Evolutionary conservation across 92 coral and sea anemone genomes (phyloP).

Genomic region (Actinostola sp.): DNA sequence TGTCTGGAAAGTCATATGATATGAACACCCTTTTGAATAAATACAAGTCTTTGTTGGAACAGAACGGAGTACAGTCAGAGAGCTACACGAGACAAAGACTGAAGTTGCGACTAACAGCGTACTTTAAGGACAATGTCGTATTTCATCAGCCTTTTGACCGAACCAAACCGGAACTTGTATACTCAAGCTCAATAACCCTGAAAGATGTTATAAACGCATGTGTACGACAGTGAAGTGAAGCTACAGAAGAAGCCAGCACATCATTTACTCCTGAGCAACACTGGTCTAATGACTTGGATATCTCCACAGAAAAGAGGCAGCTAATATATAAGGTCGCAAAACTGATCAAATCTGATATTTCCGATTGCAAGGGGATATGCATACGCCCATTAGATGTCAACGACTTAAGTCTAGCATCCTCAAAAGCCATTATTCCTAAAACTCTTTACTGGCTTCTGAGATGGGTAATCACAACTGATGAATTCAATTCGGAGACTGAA

Average conservation of each 20-base stretch:
- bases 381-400: slow-evolving; percentile 4
- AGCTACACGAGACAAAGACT: slow-evolving; percentile 54
- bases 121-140: slow-evolving; percentile 34
- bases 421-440: slow-evolving; percentile 29
- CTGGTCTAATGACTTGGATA: too few species aligned
- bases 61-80: slow-evolving; percentile 20
- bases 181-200: slow-evolving; percentile 39
- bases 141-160: slow-evolving; percentile 40
- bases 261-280: too few species aligned
- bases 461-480: background rate
- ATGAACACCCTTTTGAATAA: slow-evolving; percentile 9
- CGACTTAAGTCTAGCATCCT: slow-evolving; percentile 13
- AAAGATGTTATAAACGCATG: slow-evolving; percentile 30
- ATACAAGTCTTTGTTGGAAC: background rate
- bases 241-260: too few species aligned
- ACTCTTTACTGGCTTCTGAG: background rate
- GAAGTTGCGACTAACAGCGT: slow-evolving; percentile 21
- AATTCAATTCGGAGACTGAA: background rate
- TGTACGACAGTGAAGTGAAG: too few species aligned
- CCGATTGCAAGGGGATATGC: slow-evolving; percentile 23
- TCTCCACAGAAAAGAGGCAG: slow-evolving; percentile 9
- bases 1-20: slow-evolving; percentile 17
- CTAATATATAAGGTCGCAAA: slow-evolving; percentile 13
- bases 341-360: slow-evolving; percentile 10
- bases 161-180: slow-evolving; percentile 47